Percentiles rank a stretch among this genome's conserved stretches.
Conservation (phyloP, 2,113 vertebrate species). For the Cepphus grylle region DNA sequence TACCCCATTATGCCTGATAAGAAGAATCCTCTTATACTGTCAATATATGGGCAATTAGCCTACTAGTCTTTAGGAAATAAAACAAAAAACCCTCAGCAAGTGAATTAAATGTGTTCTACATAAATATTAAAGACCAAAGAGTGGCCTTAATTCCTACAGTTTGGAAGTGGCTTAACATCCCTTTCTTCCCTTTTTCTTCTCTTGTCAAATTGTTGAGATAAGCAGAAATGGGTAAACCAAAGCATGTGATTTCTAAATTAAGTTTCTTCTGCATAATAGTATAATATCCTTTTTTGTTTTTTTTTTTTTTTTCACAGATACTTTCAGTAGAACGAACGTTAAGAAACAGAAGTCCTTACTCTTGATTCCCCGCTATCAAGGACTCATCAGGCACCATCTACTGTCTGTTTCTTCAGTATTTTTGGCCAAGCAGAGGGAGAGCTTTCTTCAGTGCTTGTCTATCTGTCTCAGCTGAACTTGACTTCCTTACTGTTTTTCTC, state of each 20-base stretch:
- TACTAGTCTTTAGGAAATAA: neutral
- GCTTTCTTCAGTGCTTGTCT: neutral
- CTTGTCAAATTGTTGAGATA: neutral
- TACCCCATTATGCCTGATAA: neutral
- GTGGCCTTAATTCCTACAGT: neutral
- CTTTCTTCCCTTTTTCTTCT: neutral
- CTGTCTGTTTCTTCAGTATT: neutral
- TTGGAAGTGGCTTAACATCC: neutral
- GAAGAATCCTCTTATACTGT: neutral
- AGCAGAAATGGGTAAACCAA: neutral
- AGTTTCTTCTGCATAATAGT: neutral
- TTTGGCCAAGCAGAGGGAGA: neutral
- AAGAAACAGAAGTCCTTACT: neutral
- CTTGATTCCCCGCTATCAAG: conserved; percentile 26
- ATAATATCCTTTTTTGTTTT: neutral
- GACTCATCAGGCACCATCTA: conserved; percentile 17
- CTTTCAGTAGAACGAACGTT: neutral
- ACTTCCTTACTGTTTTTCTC: neutral
- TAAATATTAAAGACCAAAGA: neutral
- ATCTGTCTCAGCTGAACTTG: neutral
- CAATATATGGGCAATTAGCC: neutral
- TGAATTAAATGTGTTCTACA: neutral
- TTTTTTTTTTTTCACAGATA: conserved; percentile 21
- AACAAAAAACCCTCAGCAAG: neutral
- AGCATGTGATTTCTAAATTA: neutral